Evolutionary conservation across 2,113 vertebrate species (phyloP), one percentile per base, ranked within the genome.

Genomic region (Sclerurus mexicanus): DNA sequence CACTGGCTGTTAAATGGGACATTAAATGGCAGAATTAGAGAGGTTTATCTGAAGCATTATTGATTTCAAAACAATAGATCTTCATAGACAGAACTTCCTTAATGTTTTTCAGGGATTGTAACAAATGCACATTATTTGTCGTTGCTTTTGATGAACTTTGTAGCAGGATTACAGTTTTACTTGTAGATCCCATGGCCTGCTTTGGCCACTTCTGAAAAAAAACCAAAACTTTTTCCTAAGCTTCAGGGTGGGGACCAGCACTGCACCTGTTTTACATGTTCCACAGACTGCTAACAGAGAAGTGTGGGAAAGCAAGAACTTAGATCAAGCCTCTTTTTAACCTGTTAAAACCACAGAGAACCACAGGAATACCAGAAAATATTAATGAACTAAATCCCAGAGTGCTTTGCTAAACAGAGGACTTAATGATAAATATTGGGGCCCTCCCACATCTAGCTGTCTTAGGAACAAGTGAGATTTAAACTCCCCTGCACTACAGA

Each of bases 31-130:
- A 91, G 68, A 95, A 85, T 96, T 90, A 95, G 83, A 78, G 85
- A 87, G 81, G 71, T 92, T 94, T 95, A 82, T 86, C 80, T 62
- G 44, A 81, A 67, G 66, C 55, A 69, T 97, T 94, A 87, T 62
- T 88, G 74, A 30, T 96, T 96, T 91, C 63, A 69, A 74, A 95
- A 25, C 77, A 95, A 90, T 85, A 89, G 80, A 91, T 94, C 93
- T 82, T 95, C 40, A 12, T 66, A 68, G 60, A 21, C 37, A 39
- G 31, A 74, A 52, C 20, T 44, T 81, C 15, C 27, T 40, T 85
- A 53, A 10, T 66, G 14, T 88, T 90, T 92, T 72, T 72, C 71
- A 44, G 46, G 42, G 28, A 22, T 88, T 75, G 8, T 74, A 85
- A 42, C 33, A 72, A 42, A 63, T 37, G 19, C 15, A 35, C 10